Evolutionary conservation across 2,888 invertebrate genomes (phyloP).

Genomic region (Chalcis sispes): DNA sequence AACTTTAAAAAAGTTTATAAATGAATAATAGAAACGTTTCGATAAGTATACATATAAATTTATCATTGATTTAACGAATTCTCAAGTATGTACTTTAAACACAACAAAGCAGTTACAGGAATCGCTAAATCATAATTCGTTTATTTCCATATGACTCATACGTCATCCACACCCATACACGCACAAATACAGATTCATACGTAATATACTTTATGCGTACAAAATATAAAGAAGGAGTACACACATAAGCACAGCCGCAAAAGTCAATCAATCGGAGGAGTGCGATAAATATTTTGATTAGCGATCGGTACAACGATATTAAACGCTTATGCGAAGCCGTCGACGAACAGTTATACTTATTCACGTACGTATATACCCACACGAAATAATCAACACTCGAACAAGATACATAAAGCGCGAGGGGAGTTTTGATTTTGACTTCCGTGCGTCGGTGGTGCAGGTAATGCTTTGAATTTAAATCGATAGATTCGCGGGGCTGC

Average conservation of each 20-base stretch:
- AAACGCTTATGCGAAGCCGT: no score
- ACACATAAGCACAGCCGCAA: neutral
- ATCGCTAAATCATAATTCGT: no score
- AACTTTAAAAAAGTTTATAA: no score
- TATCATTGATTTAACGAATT: no score
- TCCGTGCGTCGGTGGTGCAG: slow-evolving; percentile 11
- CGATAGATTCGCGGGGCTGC: no score
- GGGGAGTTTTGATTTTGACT: slow-evolving; percentile 39
- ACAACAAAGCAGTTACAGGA: no score
- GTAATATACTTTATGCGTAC: neutral
- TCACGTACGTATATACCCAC: neutral
- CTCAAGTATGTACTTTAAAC: no score
- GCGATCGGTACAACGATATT: neutral
- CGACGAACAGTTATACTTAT: no score
- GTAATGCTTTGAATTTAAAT: no score
- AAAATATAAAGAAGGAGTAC: neutral
- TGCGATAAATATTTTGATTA: slow-evolving; percentile 34
- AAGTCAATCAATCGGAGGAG: slow-evolving; percentile 19
- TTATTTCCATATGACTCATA: neutral
- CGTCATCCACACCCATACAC: neutral
- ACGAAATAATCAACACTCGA: neutral
- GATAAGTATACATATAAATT: no score
- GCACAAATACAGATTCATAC: neutral
- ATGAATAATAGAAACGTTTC: no score
- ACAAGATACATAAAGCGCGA: neutral